Base-by-base conservation (phyloP, 1,140 invertebrate species). In the Rhizoglyphus robini region DNA sequence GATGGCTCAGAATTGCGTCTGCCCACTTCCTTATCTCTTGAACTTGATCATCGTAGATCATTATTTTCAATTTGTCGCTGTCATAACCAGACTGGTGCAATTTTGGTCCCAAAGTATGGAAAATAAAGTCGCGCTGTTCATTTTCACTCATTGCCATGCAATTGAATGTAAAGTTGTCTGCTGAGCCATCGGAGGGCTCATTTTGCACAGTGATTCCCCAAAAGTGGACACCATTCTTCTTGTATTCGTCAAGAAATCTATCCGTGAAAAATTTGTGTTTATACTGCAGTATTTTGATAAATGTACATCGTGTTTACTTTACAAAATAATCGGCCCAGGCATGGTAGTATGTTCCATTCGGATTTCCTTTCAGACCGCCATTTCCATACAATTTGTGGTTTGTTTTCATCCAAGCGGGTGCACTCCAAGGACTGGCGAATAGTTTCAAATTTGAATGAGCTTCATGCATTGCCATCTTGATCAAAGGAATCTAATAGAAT, bases 251-350 rank as follows among this genome's bases (percentile, higher is more conserved):
- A 3, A 85, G 72, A 75, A 85, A 85, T 72, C 81, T 86, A 1
- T 87, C 71, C 72, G 88, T 82, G 71, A 36, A 13, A 30, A 36
- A 8, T 38, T 3, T 20, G 4, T 58, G n/a, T 20, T 18, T 93
- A 94, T 70, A 90, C 77, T 0, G 87, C 88, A 78, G 83, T 93
- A 0, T 81, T 74, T 73, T 88, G 82, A 72, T 88, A 91, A 88
- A 59, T 83, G 64, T 20, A 76, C 79, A 34, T 76, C 77, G 20
- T 75, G 71, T 57, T 73, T 76, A 1, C 76, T 74, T 68, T 83
- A n/a, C n/a, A n/a, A n/a, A n/a, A n/a, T n/a, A n/a, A n/a, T n/a
- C n/a, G n/a, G n/a, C n/a, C n/a, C n/a, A n/a, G n/a, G n/a, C n/a
- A n/a, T n/a, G n/a, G n/a, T n/a, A n/a, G n/a, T n/a, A n/a, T n/a